A percentile compares a stretch with the other conserved stretches of the same genome.
Evolutionary conservation across 1,140 invertebrate species (phyloP).

Genomic region (Drosophila sucinea): DNA sequence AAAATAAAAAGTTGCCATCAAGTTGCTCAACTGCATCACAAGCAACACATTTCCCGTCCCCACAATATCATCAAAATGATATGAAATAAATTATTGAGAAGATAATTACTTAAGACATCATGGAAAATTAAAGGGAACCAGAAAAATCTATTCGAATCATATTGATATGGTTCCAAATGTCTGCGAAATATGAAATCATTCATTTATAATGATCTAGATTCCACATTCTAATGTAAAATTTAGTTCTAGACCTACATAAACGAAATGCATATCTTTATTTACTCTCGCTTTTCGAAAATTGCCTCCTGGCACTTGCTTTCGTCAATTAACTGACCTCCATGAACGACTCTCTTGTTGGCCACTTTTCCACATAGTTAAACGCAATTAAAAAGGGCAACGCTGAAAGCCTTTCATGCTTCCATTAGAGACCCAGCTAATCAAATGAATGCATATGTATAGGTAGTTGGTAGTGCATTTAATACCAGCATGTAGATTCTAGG

Average conservation of each 20-base stretch:
- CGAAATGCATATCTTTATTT: too few relatives aligned
- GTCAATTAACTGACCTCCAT: neutral
- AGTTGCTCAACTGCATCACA: neutral
- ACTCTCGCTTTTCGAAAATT: neutral
- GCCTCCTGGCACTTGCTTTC: slow-evolving; percentile 7
- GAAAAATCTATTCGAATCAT: neutral
- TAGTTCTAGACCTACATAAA: too few relatives aligned
- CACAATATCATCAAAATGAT: neutral
- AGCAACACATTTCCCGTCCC: neutral
- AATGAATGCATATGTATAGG: slow-evolving; percentile 53
- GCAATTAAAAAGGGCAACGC: slow-evolving; percentile 59
- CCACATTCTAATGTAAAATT: too few relatives aligned
- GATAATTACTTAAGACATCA: neutral
- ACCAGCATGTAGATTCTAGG: slow-evolving; percentile 29
- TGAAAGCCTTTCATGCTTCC: slow-evolving; percentile 53
- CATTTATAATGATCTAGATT: too few relatives aligned
- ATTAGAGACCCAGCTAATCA: slow-evolving; percentile 46
- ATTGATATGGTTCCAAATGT: too few relatives aligned
- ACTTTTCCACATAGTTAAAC: slow-evolving; percentile 15
- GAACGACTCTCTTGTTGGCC: neutral
- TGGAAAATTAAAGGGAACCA: neutral
- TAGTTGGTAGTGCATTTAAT: slow-evolving; percentile 14
- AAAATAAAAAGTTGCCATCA: slow-evolving; percentile 1
- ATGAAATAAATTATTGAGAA: slow-evolving; percentile 2
- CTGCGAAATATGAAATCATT: too few relatives aligned